A percentile compares a stretch with the other conserved stretches of the same genome.
Evolutionary conservation across 2,888 invertebrate genomes (phyloP).

Genomic region (Oxytorus armatus): DNA sequence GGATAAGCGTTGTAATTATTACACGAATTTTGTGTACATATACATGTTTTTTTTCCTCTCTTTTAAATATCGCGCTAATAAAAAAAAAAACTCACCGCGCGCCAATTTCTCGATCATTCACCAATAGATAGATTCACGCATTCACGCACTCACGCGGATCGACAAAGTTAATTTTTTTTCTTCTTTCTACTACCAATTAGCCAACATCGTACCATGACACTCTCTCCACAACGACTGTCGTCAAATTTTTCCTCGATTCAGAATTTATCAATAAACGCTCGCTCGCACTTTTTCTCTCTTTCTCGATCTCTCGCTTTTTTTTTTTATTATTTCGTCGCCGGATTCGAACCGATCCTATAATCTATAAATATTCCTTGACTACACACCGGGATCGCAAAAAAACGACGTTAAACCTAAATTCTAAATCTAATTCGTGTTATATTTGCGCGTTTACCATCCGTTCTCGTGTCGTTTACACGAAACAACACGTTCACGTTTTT

Average conservation of each 20-base stretch:
- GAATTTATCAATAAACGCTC: no score
- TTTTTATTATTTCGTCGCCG: slow-evolving; percentile 15
- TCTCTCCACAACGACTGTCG: slow-evolving; percentile 53
- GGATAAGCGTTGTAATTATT: slow-evolving; percentile 1
- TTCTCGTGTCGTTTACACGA: neutral
- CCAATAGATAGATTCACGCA: slow-evolving; percentile 46
- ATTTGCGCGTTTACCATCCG: neutral
- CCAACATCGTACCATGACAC: slow-evolving; percentile 47
- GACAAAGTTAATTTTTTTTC: slow-evolving; percentile 2
- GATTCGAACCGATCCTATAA: slow-evolving; percentile 42
- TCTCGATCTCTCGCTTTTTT: slow-evolving; percentile 11
- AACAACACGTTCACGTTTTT: no score
- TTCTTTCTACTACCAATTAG: slow-evolving; percentile 47
- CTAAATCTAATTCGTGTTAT: slow-evolving; percentile 47
- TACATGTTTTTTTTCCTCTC: slow-evolving; percentile 20
- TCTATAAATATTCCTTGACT: slow-evolving; percentile 52
- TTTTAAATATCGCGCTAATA: slow-evolving; percentile 38
- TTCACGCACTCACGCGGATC: slow-evolving; percentile 49
- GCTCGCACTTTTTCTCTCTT: slow-evolving; percentile 25
- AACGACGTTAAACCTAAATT: slow-evolving; percentile 35
- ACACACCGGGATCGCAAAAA: slow-evolving; percentile 35
- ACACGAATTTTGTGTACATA: slow-evolving; percentile 4
- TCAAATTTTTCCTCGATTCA: slow-evolving; percentile 7
- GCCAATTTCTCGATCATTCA: slow-evolving; percentile 52
- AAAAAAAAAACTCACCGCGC: slow-evolving; percentile 19